Percentiles rank a stretch among this genome's conserved stretches.
Conservation (phyloP, 2,888 invertebrate genomes). For the Leistus spinibarbis region DNA sequence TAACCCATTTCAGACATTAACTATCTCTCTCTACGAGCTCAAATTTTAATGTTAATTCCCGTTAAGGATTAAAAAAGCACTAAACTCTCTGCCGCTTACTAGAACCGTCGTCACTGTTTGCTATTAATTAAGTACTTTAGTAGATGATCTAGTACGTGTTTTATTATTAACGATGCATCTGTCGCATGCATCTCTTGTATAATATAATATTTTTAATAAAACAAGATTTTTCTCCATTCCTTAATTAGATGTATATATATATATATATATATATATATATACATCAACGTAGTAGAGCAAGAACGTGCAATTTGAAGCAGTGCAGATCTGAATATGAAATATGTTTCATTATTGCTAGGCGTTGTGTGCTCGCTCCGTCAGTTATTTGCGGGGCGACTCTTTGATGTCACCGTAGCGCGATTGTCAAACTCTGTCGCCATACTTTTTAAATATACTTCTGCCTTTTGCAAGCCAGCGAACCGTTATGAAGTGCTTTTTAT, state of each 20-base stretch:
- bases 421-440: conserved; percentile 24
- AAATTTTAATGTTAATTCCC: too few relatives aligned
- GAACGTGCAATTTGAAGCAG: neutral
- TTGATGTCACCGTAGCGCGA: conserved; percentile 17
- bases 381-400: neutral
- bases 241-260: conserved; percentile 26
- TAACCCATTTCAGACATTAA: too few relatives aligned
- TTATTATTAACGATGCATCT: conserved; percentile 18
- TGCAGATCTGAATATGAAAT: conserved; percentile 21
- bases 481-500: conserved; percentile 36
- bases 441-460: conserved; percentile 39
- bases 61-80: too few relatives aligned
- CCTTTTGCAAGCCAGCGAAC: conserved; percentile 30
- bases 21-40: too few relatives aligned
- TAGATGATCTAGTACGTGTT: conserved; percentile 26
- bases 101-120: too few relatives aligned
- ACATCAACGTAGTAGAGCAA: neutral
- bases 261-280: too few relatives aligned
- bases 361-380: neutral
- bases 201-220: conserved; percentile 27
- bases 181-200: neutral
- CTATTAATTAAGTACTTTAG: conserved; percentile 29
- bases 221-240: neutral
- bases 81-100: too few relatives aligned
- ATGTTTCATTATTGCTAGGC: conserved; percentile 8